Conservation (phyloP, 1,140 invertebrate genomes). For the Rhopalosiphum padi region DNA sequence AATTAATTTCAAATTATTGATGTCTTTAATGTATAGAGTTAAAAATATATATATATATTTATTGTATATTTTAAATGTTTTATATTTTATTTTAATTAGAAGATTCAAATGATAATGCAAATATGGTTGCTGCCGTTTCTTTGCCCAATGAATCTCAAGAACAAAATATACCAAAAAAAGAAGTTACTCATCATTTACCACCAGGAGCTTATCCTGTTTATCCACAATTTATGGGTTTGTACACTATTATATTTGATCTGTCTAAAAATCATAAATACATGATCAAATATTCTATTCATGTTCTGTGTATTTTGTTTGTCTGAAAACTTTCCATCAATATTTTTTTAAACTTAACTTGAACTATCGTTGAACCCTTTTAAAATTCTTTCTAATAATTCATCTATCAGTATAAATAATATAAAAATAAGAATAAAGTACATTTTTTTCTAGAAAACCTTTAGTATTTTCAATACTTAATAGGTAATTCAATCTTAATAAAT, state of each 20-base stretch:
- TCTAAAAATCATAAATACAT: not conserved
- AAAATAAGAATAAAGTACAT: not conserved
- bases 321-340: not conserved
- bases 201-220: constrained; percentile 55
- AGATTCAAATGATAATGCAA: constrained; percentile 42
- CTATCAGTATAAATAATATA: not conserved
- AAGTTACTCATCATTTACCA: constrained; percentile 55
- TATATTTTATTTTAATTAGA: not conserved
- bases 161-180: constrained; percentile 51
- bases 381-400: not conserved
- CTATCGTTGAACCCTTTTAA: not conserved
- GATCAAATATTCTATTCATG: not conserved
- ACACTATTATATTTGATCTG: not conserved
- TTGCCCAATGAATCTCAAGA: constrained; percentile 37
- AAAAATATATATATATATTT: not conserved
- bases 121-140: constrained; percentile 46
- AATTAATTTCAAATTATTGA: not conserved
- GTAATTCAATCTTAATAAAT: not conserved
- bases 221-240: constrained; percentile 53
- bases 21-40: not conserved
- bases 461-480: not conserved
- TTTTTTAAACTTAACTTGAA: not conserved
- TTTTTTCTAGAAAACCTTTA: not conserved
- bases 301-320: not conserved
- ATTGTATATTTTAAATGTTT: not conserved